Conservation (phyloP, 1,140 invertebrate species). For the Drosophila sulfurigaster region DNA sequence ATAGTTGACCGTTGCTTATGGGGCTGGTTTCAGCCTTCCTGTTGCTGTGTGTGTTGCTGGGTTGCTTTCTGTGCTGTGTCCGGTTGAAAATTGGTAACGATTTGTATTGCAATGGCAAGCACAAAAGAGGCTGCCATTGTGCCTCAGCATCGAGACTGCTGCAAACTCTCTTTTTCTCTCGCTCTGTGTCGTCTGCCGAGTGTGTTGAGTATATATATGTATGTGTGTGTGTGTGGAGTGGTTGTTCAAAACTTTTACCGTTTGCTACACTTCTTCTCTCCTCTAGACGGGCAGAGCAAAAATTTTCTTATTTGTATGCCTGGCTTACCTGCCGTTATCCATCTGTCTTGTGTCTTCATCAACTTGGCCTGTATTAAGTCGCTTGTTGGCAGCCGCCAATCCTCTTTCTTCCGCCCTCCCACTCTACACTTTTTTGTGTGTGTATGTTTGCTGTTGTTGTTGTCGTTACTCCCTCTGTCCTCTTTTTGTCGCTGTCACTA, state of each 20-base stretch:
- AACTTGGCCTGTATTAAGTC: constrained; percentile 78
- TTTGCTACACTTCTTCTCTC: constrained; percentile 25
- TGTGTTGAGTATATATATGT: background rate
- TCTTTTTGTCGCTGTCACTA: constrained; percentile 28
- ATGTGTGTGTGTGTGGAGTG: constrained; percentile 15
- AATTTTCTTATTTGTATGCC: constrained; percentile 81
- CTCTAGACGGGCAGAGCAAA: constrained; percentile 28
- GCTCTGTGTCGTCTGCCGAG: constrained; percentile 1
- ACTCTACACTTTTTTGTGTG: background rate
- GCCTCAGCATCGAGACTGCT: constrained; percentile 40
- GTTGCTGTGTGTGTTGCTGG: constrained; percentile 29
- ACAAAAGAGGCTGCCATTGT: constrained; percentile 66
- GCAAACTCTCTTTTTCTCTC: background rate
- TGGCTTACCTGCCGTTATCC: constrained; percentile 75
- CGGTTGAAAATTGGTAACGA: constrained; percentile 81
- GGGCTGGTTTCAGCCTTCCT: constrained; percentile 33
- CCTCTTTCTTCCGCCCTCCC: background rate
- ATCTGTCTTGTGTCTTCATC: constrained; percentile 82
- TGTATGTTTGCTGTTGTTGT: background rate
- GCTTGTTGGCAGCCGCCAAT: constrained; percentile 61
- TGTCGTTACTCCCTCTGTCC: background rate
- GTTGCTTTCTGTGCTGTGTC: constrained; percentile 40
- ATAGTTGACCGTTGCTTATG: constrained; percentile 78
- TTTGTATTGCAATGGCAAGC: constrained; percentile 73
- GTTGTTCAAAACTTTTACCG: constrained; percentile 66